Evolutionary conservation across 2,113 vertebrate species (phyloP).

Genomic region (Coptodon bakossiorum): DNA sequence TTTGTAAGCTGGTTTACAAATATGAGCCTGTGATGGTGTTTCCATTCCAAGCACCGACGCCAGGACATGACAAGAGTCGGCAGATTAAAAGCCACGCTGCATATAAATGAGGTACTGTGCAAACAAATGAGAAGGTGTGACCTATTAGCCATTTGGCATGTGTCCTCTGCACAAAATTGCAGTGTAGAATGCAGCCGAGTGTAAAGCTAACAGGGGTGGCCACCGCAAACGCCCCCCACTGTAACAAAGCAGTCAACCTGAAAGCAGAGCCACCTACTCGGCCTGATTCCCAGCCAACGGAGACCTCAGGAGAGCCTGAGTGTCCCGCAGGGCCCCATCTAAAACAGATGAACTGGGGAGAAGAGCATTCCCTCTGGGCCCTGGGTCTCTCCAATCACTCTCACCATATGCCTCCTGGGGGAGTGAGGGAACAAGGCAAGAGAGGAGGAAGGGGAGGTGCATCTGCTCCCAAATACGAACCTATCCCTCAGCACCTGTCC

Average conservation of each 20-base stretch:
- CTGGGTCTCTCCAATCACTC: constrained; percentile 60
- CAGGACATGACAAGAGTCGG: not conserved
- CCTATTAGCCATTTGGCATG: constrained; percentile 7
- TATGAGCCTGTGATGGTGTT: constrained; percentile 16
- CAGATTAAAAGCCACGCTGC: constrained; percentile 18
- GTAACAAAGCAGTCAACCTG: constrained; percentile 54
- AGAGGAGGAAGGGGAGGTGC: constrained; percentile 13
- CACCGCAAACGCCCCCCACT: not conserved
- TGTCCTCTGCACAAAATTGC: not conserved
- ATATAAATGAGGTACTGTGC: not conserved
- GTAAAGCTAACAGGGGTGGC: constrained; percentile 28
- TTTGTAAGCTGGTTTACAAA: constrained; percentile 42
- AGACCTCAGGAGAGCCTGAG: constrained; percentile 33
- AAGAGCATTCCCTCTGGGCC: constrained; percentile 50
- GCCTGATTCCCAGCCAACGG: constrained; percentile 54
- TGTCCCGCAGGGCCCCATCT: constrained; percentile 57
- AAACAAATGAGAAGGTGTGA: constrained; percentile 30
- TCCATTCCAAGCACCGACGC: constrained; percentile 1
- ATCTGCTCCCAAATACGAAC: constrained; percentile 66
- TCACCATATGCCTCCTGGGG: constrained; percentile 65
- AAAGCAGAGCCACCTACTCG: constrained; percentile 30
- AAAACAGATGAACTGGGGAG: constrained; percentile 67
- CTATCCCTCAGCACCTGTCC: constrained; percentile 64
- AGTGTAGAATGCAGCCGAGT: not conserved
- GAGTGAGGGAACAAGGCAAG: constrained; percentile 36